Base-by-base conservation (phyloP, 1,140 invertebrate species). In the Lordiphosa collinella region DNA sequence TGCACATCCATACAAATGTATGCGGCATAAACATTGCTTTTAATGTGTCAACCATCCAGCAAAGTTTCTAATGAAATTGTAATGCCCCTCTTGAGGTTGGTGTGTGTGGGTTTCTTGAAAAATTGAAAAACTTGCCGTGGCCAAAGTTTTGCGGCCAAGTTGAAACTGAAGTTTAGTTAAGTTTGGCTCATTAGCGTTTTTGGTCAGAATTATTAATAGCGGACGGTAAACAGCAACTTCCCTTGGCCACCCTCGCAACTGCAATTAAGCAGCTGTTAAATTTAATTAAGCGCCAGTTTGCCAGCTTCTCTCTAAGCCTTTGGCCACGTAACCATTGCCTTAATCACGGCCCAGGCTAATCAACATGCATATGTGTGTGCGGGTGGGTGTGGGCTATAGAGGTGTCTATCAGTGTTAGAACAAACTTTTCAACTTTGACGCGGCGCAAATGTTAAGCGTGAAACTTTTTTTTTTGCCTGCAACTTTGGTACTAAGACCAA, bases 241-340 rank as follows among this genome's bases (percentile, higher is more conserved):
- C 18, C 40, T 43, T 35, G 12, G 12, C 5, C 29, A 48, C 35
- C 41, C 37, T 22, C 50, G 41, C 11, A 41, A 58, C 76, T 71
- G 76, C 76, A 80, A 80, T 80, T 80, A 82, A 82, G 78, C 71
- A 82, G 76, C 78, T 84, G 71, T 82, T 82, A 82, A 73, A 82
- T 82, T 82, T 84, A 82, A 82, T 82, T 84, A 82, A 69, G 76
- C 76, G 37, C 41, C 72, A 52, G 59, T 61, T 65, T 56, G 78
- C 56, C 37, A 22, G 35, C 11, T 43, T 16, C 32, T 40, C 32
- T 52, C 52, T 56, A 75, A 82, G 52, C 76, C 76, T 76, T 68
- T 76, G 73, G 54, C 70, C 67, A 66, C 59, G 48, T 66, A 41
- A 31, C 38, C 50, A 40, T 47, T 13, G 51, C 65, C 66, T 70